Evolutionary conservation across 2,888 invertebrate genomes (phyloP), one percentile per base, ranked within the genome.

Genomic region (Hetaerina titia): DNA sequence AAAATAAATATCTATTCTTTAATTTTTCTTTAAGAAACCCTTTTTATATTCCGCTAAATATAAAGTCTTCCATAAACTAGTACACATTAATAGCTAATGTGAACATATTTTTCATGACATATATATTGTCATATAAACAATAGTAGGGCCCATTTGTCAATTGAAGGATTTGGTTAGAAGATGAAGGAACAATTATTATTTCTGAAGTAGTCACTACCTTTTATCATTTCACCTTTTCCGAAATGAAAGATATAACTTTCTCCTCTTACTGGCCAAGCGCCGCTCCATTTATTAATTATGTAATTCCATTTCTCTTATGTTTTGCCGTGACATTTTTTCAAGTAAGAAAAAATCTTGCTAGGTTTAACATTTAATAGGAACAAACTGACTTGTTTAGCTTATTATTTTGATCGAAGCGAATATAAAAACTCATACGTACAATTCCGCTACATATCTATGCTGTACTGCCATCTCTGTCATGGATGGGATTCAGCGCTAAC

Each of bases 401-500:
- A 31, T 25, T 25, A 81, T 31, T 81, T 31, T 15, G 81, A 81
- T 31, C 25, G 31, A 81, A 31, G 13, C 31, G 31, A 9, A 31
- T 81, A 81, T 31, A 81, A 81, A 81, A 81, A 31, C 31, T 17
- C n/a, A n/a, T 22, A 22, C 69, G n/a, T 69, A 22, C 69, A 19
- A 69, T 69, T 22, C 69, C 5, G 22, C 69, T 69, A 22, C 31
- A 31, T 81, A 81, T 81, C 81, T 31, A 31, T 31, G 69, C 81
- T 31, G 81, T 25, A 81, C 81, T 81, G 81, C 81, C 81, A 81
- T 81, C 81, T 81, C 81, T 81, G 81, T 81, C 81, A 11, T 31
- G 25, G 25, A 81, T 81, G 25, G 81, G 31, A 81, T 81, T 81
- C 90, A 90, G 90, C 60, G 90, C 90, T 90, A 63, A 57, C 90